Conservation (phyloP, 2,888 invertebrate species). For the Caenorhabditis drosophilae region DNA sequence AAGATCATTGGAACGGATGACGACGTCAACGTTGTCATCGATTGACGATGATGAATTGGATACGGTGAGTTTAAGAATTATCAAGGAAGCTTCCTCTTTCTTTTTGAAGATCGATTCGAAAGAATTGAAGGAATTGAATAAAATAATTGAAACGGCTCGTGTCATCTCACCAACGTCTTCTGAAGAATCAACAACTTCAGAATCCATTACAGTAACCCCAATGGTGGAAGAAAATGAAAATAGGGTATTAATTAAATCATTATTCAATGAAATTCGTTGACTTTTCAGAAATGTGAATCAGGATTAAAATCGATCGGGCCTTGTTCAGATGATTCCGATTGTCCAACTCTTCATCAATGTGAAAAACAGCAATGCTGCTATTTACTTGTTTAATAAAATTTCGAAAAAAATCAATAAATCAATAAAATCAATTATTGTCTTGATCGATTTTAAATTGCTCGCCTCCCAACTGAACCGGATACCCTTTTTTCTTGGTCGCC, state of each 20-base stretch:
- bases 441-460: too few relatives aligned
- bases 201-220: slow-evolving; percentile 22
- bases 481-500: too few relatives aligned
- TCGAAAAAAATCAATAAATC: too few relatives aligned
- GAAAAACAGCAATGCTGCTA: slow-evolving; percentile 47
- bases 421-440: too few relatives aligned
- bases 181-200: slow-evolving; percentile 6
- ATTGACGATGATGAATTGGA: slow-evolving; percentile 5
- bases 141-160: slow-evolving; percentile 7
- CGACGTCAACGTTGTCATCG: slow-evolving; percentile 2
- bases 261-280: neutral
- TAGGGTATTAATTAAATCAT: slow-evolving; percentile 4
- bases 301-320: slow-evolving; percentile 45
- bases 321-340: slow-evolving; percentile 48
- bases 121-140: slow-evolving; percentile 35
- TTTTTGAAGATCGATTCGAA: slow-evolving; percentile 22
- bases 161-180: neutral
- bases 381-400: slow-evolving; percentile 8
- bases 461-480: too few relatives aligned
- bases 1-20: neutral
- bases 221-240: slow-evolving; percentile 18
- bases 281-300: slow-evolving; percentile 38
- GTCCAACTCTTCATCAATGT: slow-evolving; percentile 47
- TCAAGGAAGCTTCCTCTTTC: too few relatives aligned
- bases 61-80: slow-evolving; percentile 1